Percentiles rank a stretch among this genome's conserved stretches.
Evolutionary conservation across 2,888 invertebrate species (phyloP).

Genomic region (Stenodema calcarata): DNA sequence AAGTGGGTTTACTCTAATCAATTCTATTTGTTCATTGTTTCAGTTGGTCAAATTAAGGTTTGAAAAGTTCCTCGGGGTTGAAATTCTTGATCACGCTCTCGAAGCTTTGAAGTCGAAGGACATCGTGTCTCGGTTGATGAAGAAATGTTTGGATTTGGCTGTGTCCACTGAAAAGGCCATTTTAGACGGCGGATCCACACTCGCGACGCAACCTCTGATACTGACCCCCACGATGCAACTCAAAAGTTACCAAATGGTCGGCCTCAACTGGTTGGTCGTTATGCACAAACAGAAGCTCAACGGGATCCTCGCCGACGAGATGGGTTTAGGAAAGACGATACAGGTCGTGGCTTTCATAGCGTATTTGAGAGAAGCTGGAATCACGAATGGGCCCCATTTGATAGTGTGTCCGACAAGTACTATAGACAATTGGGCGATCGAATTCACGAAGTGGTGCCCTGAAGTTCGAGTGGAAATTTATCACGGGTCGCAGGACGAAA

Average conservation of each 20-base stretch:
- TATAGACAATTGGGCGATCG: constrained; percentile 85
- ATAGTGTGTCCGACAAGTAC: constrained; percentile 97
- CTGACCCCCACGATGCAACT: constrained; percentile 74
- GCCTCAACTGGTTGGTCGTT: constrained; percentile 91
- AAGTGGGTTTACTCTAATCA: too few relatives aligned
- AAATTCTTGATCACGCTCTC: constrained; percentile 82
- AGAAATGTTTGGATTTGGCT: constrained; percentile 83
- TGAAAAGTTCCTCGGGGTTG: constrained; percentile 75
- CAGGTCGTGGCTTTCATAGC: constrained; percentile 87
- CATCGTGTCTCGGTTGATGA: constrained; percentile 80
- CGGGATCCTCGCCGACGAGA: constrained; percentile 96
- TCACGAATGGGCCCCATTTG: constrained; percentile 79
- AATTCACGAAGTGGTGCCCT: constrained; percentile 81
- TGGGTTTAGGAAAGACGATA: constrained; percentile 94
- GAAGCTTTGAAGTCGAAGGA: constrained; percentile 73
- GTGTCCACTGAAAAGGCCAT: constrained; percentile 81
- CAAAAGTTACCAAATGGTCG: constrained; percentile 86
- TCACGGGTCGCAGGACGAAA: constrained; percentile 86
- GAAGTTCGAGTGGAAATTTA: constrained; percentile 81
- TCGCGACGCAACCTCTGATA: constrained; percentile 76
- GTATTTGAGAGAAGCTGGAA: constrained; percentile 81
- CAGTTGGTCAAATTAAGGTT: constrained; percentile 74
- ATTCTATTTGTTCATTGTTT: constrained; percentile 47
- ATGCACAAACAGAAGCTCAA: constrained; percentile 89
- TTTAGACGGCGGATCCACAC: constrained; percentile 72